Percentiles rank a stretch among this genome's conserved stretches.
These are phyloP conservation scores for Gyrodactylus bullatarudis DNA, from an alignment of 1,140 invertebrate genomes.

Conservation along the genomic window DNA sequence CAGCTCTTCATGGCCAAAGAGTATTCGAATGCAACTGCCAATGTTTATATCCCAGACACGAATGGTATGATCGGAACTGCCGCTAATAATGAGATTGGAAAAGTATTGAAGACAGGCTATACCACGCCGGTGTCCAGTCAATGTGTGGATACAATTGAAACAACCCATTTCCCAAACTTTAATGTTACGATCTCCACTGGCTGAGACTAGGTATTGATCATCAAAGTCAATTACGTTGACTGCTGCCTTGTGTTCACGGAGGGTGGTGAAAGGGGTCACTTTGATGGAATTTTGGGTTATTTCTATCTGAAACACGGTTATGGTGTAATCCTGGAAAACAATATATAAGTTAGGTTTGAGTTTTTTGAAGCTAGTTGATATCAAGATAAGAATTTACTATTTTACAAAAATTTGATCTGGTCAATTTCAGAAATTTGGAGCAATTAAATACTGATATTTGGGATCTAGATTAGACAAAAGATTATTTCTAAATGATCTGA, in stretches of 20 bases:
- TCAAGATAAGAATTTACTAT: too few relatives aligned
- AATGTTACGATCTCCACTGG: not conserved
- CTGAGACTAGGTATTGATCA: not conserved
- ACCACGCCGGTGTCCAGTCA: not conserved
- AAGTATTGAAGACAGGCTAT: not conserved
- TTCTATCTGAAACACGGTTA: not conserved
- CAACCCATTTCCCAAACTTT: not conserved
- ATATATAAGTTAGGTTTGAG: not conserved
- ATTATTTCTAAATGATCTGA: too few relatives aligned
- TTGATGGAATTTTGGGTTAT: not conserved
- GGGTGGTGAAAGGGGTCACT: not conserved
- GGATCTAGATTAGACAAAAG: too few relatives aligned
- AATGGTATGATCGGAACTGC: slow-evolving; percentile 88
- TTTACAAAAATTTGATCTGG: too few relatives aligned
- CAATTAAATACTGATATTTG: too few relatives aligned
- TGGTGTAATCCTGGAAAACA: not conserved
- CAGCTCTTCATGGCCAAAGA: slow-evolving; percentile 54
- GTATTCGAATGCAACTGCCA: slow-evolving; percentile 66
- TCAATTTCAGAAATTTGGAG: too few relatives aligned
- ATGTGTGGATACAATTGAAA: not conserved
- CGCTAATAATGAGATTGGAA: slow-evolving; percentile 15
- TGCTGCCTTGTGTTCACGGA: not conserved
- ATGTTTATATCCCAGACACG: slow-evolving; percentile 89
- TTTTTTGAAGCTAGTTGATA: too few relatives aligned
- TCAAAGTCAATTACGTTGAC: not conserved